Evolutionary conservation across 2,113 vertebrate genomes (phyloP).

Genomic region (Leptobrachium ailaonicum): DNA sequence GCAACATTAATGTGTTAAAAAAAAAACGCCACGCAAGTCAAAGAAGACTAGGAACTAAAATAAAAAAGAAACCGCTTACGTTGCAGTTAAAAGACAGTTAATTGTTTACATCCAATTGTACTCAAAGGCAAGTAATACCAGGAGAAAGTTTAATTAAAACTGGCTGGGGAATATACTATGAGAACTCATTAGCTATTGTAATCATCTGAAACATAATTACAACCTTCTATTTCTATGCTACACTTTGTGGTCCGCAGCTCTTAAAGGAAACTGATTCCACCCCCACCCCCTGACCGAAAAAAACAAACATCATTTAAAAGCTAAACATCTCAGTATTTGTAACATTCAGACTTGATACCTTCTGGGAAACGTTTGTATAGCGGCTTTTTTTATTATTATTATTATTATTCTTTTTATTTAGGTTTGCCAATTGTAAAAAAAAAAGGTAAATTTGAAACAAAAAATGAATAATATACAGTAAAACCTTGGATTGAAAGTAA

Average conservation of each 20-base stretch:
- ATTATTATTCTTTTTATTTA: too few relatives aligned
- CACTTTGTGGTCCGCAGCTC: neutral
- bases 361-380: too few relatives aligned
- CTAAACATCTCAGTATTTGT: too few relatives aligned
- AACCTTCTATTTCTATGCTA: constrained; percentile 5
- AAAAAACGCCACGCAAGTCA: constrained; percentile 18
- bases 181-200: constrained; percentile 33
- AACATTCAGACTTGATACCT: too few relatives aligned
- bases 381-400: too few relatives aligned
- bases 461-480: too few relatives aligned
- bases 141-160: constrained; percentile 48
- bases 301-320: too few relatives aligned
- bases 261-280: too few relatives aligned
- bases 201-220: constrained; percentile 5
- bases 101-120: constrained; percentile 42
- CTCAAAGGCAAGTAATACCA: constrained; percentile 37
- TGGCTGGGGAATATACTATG: constrained; percentile 35
- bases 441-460: too few relatives aligned
- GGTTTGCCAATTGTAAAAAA: too few relatives aligned
- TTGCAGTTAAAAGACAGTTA: constrained; percentile 31
- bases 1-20: constrained; percentile 34
- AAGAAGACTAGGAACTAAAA: neutral
- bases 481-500: too few relatives aligned
- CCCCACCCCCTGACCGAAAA: too few relatives aligned
- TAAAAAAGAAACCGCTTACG: constrained; percentile 18